Conservation (phyloP, 2,888 invertebrate genomes). For the Dorcus hopei region DNA sequence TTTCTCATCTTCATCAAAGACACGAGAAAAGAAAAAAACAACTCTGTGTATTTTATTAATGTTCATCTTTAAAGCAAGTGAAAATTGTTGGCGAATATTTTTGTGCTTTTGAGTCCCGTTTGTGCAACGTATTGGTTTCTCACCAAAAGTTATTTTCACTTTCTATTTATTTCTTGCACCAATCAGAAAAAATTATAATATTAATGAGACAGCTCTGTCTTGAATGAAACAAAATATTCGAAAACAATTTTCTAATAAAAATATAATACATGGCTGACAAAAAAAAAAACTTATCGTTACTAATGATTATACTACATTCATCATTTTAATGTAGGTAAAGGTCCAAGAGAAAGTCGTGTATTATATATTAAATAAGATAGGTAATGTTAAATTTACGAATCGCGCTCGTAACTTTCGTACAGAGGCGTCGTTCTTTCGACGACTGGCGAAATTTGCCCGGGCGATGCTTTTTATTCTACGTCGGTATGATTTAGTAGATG, state of each 20-base stretch:
- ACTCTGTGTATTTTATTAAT: slow-evolving; percentile 1
- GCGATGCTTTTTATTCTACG: slow-evolving; percentile 3
- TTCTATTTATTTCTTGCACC: too few relatives aligned
- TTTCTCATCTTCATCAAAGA: too few relatives aligned
- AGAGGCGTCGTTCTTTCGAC: neutral
- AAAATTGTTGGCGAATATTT: neutral
- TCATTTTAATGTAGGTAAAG: neutral
- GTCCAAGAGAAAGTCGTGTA: neutral
- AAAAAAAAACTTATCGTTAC: too few relatives aligned
- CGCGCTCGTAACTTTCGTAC: neutral
- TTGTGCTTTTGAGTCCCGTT: neutral
- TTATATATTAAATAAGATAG: neutral
- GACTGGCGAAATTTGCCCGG: neutral
- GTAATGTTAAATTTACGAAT: neutral
- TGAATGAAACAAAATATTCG: neutral
- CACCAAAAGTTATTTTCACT: too few relatives aligned
- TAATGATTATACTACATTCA: neutral
- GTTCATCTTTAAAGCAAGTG: neutral
- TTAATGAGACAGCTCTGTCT: too few relatives aligned
- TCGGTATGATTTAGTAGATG: slow-evolving; percentile 35
- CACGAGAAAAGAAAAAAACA: too few relatives aligned
- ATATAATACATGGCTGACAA: neutral
- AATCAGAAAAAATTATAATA: too few relatives aligned
- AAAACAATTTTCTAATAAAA: neutral
- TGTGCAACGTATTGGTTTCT: too few relatives aligned